These are phyloP conservation scores for Tetraodon nigroviridis DNA, from an alignment of 2,113 vertebrate genomes.

Conservation along the genomic window DNA sequence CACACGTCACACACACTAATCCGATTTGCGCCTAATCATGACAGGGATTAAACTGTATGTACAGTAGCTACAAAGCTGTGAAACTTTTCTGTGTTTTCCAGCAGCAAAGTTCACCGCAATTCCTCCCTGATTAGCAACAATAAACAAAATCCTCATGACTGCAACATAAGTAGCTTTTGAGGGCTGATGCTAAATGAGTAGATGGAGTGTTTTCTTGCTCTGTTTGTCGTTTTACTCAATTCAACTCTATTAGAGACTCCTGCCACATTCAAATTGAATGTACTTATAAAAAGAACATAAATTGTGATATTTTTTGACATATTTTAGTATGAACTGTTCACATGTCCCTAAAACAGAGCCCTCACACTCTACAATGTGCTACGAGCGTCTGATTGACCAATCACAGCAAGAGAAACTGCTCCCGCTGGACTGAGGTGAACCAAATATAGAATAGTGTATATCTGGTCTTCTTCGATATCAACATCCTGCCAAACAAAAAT, in stretches of 20 bases:
- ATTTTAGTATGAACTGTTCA: too few relatives aligned
- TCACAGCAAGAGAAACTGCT: slow-evolving; percentile 58
- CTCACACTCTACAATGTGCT: background rate
- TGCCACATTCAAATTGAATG: too few relatives aligned
- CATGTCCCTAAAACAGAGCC: too few relatives aligned
- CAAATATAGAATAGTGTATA: slow-evolving; percentile 73
- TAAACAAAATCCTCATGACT: slow-evolving; percentile 52
- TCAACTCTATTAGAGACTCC: background rate
- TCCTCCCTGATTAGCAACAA: slow-evolving; percentile 58
- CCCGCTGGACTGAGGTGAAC: slow-evolving; percentile 68
- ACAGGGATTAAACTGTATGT: slow-evolving; percentile 69
- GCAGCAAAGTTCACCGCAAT: slow-evolving; percentile 53
- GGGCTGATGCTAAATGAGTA: slow-evolving; percentile 45
- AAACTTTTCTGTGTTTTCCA: slow-evolving; percentile 55
- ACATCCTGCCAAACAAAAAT: slow-evolving; percentile 81
- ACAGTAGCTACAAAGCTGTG: slow-evolving; percentile 56
- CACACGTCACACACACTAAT: slow-evolving; percentile 66
- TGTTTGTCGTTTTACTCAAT: slow-evolving; percentile 19
- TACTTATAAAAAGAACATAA: too few relatives aligned
- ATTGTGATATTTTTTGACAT: too few relatives aligned
- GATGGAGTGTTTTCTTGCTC: slow-evolving; percentile 40
- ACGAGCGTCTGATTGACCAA: slow-evolving; percentile 50
- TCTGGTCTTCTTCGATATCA: slow-evolving; percentile 69
- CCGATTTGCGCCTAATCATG: slow-evolving; percentile 72
- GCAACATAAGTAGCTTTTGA: slow-evolving; percentile 58